Evolutionary conservation across 2,113 vertebrate genomes (phyloP).

Genomic region (Cyanoderma ruficeps): DNA sequence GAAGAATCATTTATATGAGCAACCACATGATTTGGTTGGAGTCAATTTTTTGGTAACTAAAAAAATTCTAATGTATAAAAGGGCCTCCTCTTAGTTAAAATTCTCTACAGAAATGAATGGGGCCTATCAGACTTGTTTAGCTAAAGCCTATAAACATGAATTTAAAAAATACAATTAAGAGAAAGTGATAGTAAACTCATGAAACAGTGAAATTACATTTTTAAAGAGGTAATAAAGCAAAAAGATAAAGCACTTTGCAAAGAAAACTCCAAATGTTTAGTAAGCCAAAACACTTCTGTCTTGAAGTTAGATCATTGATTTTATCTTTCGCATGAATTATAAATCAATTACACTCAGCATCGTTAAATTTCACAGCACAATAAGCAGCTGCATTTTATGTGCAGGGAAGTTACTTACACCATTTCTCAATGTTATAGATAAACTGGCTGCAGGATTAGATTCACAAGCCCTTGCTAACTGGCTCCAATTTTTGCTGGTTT

Average conservation of each 20-base stretch:
- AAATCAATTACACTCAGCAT: slow-evolving; percentile 44
- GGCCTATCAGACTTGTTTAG: slow-evolving; percentile 28
- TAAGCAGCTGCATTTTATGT: background rate
- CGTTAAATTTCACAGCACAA: slow-evolving; percentile 7
- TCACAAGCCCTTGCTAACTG: background rate
- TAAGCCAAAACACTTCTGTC: background rate
- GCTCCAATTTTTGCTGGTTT: background rate
- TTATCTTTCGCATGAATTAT: slow-evolving; percentile 46
- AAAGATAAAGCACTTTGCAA: background rate
- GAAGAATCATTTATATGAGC: background rate
- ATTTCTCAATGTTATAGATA: background rate
- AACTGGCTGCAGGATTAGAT: background rate
- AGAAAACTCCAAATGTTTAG: background rate
- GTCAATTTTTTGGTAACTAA: background rate
- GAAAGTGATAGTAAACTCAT: slow-evolving; percentile 6
- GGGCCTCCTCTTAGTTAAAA: background rate
- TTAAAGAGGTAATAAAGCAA: slow-evolving; percentile 44
- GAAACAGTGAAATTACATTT: slow-evolving; percentile 47
- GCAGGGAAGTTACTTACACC: background rate
- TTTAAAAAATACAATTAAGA: slow-evolving; percentile 38
- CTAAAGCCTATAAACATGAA: slow-evolving; percentile 27
- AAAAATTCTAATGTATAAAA: background rate
- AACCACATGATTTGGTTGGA: background rate
- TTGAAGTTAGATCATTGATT: slow-evolving; percentile 11
- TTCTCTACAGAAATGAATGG: slow-evolving; percentile 16